These are phyloP conservation scores for Bombylius discolor DNA, from an alignment of 2,888 invertebrate genomes.

Conservation along the genomic window DNA sequence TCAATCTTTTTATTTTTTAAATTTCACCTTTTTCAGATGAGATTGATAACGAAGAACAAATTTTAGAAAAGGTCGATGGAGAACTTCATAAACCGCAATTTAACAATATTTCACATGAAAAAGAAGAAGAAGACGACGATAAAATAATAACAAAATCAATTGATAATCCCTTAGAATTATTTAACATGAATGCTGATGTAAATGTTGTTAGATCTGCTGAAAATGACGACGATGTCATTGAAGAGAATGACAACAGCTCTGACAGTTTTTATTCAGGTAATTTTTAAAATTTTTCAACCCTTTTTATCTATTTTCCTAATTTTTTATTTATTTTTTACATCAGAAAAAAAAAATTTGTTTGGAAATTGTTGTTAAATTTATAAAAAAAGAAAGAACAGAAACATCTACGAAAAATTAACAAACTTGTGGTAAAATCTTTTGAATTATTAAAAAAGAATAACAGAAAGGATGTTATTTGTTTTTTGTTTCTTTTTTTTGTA, in stretches of 20 bases:
- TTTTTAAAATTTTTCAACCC: constrained; percentile 7
- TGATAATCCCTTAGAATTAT: neutral
- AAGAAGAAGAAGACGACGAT: neutral
- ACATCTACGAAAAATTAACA: no score
- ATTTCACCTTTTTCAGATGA: no score
- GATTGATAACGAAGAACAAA: neutral
- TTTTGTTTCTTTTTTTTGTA: no score
- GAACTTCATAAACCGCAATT: neutral
- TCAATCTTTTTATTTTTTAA: no score
- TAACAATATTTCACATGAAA: neutral
- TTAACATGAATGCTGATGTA: constrained; percentile 5
- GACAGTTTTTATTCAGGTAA: constrained; percentile 37
- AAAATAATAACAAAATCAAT: neutral
- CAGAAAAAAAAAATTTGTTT: no score
- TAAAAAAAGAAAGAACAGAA: no score
- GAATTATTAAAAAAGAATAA: no score
- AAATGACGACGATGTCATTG: constrained; percentile 20
- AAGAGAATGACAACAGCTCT: constrained; percentile 30
- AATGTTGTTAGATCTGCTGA: constrained; percentile 7
- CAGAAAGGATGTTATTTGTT: no score
- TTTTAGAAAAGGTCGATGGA: neutral
- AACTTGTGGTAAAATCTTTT: no score
- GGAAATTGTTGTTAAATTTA: no score
- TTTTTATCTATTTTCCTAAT: neutral
- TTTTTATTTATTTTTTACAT: no score